These are phyloP conservation scores for Spea bombifrons DNA, from an alignment of 2,113 vertebrate genomes.

Conservation along the genomic window DNA sequence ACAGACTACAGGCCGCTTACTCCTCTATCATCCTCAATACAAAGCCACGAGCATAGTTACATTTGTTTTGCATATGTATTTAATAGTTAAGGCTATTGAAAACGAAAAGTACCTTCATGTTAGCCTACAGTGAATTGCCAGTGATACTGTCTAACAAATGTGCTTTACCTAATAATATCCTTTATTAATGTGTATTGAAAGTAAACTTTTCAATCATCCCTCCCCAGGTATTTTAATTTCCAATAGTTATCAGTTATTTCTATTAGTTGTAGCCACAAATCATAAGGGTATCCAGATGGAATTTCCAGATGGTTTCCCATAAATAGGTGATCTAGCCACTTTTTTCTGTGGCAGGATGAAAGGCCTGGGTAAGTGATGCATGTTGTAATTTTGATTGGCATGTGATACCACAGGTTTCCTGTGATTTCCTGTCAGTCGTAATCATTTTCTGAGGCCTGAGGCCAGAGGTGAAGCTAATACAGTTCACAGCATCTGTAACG, in stretches of 20 bases:
- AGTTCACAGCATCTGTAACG: too few species aligned
- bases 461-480: too few species aligned
- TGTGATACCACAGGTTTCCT: constrained; percentile 7
- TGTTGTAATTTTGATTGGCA: constrained; percentile 24
- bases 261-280: background rate
- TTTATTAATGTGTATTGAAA: background rate
- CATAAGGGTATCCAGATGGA: constrained; percentile 30
- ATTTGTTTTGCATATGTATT: too few species aligned
- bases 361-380: background rate
- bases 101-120: too few species aligned
- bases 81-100: too few species aligned
- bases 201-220: constrained; percentile 2
- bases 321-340: constrained; percentile 38
- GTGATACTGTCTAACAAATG: too few species aligned
- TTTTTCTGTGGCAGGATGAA: constrained; percentile 17
- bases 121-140: too few species aligned
- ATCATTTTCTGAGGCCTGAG: too few species aligned
- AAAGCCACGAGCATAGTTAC: too few species aligned
- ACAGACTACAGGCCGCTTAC: too few species aligned
- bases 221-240: constrained; percentile 31
- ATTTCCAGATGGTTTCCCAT: constrained; percentile 27
- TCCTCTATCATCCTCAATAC: too few species aligned
- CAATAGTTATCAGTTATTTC: constrained; percentile 29
- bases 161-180: background rate
- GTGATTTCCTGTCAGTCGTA: background rate